Evolutionary conservation across 1,140 invertebrate species (phyloP).

Genomic region (Bathynomus jamesi): DNA sequence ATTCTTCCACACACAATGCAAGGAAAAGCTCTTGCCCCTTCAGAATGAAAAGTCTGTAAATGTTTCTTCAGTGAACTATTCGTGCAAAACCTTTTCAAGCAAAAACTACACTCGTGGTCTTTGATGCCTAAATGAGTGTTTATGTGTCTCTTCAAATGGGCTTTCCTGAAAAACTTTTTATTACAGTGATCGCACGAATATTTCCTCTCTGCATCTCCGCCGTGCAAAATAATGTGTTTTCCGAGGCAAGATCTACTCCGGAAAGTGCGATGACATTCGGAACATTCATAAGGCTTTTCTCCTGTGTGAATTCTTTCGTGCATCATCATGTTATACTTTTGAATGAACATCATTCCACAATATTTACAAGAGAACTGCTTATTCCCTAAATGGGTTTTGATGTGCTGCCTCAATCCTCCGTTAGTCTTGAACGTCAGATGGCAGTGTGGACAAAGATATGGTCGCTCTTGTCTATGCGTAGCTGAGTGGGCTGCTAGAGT

Average conservation of each 20-base stretch:
- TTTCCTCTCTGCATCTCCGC: slow-evolving; percentile 16
- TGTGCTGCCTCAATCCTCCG: slow-evolving; percentile 61
- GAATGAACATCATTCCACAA: slow-evolving; percentile 48
- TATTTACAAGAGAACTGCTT: slow-evolving; percentile 51
- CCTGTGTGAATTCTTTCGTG: slow-evolving; percentile 31
- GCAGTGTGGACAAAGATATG: slow-evolving; percentile 18
- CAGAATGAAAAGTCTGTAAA: slow-evolving; percentile 20
- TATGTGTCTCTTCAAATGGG: slow-evolving; percentile 24
- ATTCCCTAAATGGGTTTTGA: slow-evolving; percentile 70
- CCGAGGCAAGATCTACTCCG: slow-evolving; percentile 22
- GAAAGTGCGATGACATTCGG: slow-evolving; percentile 21
- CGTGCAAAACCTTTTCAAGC: slow-evolving; percentile 58
- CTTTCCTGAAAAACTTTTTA: slow-evolving; percentile 22
- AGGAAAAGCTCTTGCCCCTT: slow-evolving; percentile 24
- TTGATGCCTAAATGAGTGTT: slow-evolving; percentile 72
- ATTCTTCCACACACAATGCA: slow-evolving; percentile 22
- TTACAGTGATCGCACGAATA: slow-evolving; percentile 25
- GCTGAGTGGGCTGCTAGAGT: slow-evolving; percentile 24
- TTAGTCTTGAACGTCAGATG: slow-evolving; percentile 21
- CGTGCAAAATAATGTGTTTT: slow-evolving; percentile 24
- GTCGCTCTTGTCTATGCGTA: slow-evolving; percentile 20
- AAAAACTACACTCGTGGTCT: slow-evolving; percentile 81
- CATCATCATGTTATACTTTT: slow-evolving; percentile 32
- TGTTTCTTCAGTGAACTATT: slow-evolving; percentile 17
- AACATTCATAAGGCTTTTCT: slow-evolving; percentile 25